These are phyloP conservation scores for Tipula helvola DNA, from an alignment of 2,888 invertebrate genomes.

Conservation along the genomic window DNA sequence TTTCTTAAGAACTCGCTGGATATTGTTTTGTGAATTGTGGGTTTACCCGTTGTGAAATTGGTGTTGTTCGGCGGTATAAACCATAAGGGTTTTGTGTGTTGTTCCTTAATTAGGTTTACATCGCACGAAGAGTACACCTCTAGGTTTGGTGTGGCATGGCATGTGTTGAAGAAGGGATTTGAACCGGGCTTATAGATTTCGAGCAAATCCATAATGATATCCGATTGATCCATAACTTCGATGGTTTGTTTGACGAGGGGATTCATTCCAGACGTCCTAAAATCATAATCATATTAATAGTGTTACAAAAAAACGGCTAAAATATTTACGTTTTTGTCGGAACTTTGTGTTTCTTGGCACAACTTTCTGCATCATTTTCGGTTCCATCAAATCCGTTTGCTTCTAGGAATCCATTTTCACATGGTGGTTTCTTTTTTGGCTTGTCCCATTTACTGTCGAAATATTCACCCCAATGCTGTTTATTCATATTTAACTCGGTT, in stretches of 20 bases:
- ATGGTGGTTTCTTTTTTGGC: background rate
- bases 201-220: conserved; percentile 31
- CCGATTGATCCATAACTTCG: conserved; percentile 35
- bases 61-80: conserved; percentile 30
- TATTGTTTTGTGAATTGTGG: conserved; percentile 24
- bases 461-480: background rate
- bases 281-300: background rate
- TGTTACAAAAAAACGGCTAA: background rate
- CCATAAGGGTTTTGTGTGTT: conserved; percentile 26
- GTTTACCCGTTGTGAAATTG: conserved; percentile 26
- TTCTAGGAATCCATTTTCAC: background rate
- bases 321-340: background rate
- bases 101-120: conserved; percentile 27
- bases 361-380: background rate
- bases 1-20: conserved; percentile 24
- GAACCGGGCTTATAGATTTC: conserved; percentile 25
- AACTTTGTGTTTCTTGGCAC: background rate
- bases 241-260: conserved; percentile 33
- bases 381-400: background rate
- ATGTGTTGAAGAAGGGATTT: conserved; percentile 30
- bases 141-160: conserved; percentile 34
- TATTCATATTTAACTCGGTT: background rate
- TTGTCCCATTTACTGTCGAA: background rate
- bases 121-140: conserved; percentile 32
- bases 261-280: conserved; percentile 19